Base-by-base conservation (phyloP, 2,888 invertebrate species). In the Lutraria lutraria region DNA sequence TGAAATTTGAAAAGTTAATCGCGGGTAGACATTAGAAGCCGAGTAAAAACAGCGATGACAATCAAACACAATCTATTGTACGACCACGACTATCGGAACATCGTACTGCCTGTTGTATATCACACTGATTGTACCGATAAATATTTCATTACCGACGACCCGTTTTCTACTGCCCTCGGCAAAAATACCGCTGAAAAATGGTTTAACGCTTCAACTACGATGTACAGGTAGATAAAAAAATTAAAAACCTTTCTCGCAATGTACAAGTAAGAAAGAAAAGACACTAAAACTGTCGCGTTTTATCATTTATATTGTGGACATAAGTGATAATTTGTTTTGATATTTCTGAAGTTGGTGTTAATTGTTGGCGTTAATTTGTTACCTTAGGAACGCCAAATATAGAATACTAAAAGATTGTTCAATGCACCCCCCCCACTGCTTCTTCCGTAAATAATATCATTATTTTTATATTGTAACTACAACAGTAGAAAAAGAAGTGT, bases 71-170 rank as follows among this genome's bases (percentile, higher is more conserved):
- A 56, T 31, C 29, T 53, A 80, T 31, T 80, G 79, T 85, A 76
- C 16, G 54, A 60, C 54, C 56, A 34, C 25, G n/a, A 60, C 80
- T n/a, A 80, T 79, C 60, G n/a, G 56, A 25, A 60, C 60, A 54
- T 21, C 80, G 43, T 43, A 56, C 34, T 53, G 2, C 15, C 56
- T 34, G 19, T 56, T 56, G 34, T 83, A 80, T 56, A 54, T 83
- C 29, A 54, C 85, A 82, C 85, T 83, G 85, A 80, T 87, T 72
- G 86, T 81, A 79, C 34, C 79, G 89, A 87, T 89, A 89, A 87
- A 82, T 80, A 89, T 87, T 87, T 85, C 87, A 85, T 85, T 89
- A 89, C 87, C 87, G 87, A 83, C 87, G 87, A 83, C 83, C 85
- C 80, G 60, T 85, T 89, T 87, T 89, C 87, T 43, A n/a, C 85